phyloP scores from a whole-genome alignment of 2,888 invertebrate species.

The Atrina japonica region DNA sequence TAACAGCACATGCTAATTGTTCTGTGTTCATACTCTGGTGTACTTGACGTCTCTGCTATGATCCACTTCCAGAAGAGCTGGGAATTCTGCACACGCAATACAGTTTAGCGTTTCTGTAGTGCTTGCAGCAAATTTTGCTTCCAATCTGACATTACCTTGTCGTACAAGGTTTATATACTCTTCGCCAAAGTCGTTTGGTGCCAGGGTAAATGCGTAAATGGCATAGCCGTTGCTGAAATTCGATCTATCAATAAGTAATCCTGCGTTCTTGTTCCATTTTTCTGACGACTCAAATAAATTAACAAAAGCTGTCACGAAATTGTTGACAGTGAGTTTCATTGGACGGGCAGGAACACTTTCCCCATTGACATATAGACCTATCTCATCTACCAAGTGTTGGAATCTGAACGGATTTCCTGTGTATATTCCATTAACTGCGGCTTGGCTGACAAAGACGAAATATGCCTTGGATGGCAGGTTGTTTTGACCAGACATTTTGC shows the following conservation, averaged over 20 bases:
- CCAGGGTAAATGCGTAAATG: no score
- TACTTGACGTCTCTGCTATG: slow-evolving; percentile 23
- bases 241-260: slow-evolving; percentile 10
- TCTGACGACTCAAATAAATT: slow-evolving; percentile 32
- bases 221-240: slow-evolving; percentile 29
- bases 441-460: slow-evolving; percentile 30
- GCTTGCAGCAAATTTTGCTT: slow-evolving; percentile 15
- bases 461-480: slow-evolving; percentile 28
- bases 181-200: no score
- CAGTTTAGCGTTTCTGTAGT: slow-evolving; percentile 26
- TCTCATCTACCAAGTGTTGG: slow-evolving; percentile 17
- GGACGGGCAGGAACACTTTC: no score
- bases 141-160: slow-evolving; percentile 31
- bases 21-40: slow-evolving; percentile 21
- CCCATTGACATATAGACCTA: slow-evolving; percentile 33
- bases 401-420: slow-evolving; percentile 34
- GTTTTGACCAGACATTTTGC: slow-evolving; percentile 34
- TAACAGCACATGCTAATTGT: slow-evolving; percentile 5
- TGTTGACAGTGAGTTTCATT: slow-evolving; percentile 27
- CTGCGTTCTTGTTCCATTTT: slow-evolving; percentile 33
- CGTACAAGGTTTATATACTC: slow-evolving; percentile 35
- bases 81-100: slow-evolving; percentile 30
- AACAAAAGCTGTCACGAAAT: slow-evolving; percentile 20
- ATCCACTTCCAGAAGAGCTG: slow-evolving; percentile 19
- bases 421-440: slow-evolving; percentile 18